Evolutionary conservation across 2,113 vertebrate genomes (phyloP), one percentile per base, ranked within the genome.

Genomic region (Tachuris rubrigastra): DNA sequence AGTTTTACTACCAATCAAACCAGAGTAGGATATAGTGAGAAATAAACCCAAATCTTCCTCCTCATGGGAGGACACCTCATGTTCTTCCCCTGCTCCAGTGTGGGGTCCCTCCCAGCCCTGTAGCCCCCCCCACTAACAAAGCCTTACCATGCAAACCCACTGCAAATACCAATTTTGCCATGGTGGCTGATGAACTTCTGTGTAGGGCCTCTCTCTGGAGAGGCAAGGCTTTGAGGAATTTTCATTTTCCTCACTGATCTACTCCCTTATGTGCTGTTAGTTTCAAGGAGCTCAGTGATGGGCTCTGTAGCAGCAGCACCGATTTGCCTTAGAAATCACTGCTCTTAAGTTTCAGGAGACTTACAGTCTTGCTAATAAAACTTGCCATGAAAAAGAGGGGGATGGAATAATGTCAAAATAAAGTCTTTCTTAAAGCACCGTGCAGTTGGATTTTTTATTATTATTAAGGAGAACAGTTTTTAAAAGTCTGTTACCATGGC

Each of bases 401-500:
- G 92, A 93, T 97, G 94, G 94, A 95, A 93, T 90, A 90, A 86
- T 95, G 96, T 95, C 94, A 96, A 95, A 96, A 95, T 95, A 84
- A 96, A 97, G 49, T 95, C 94, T 95, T 93, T 91, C 92, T 93
- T 84, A 84, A 90, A 95, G 76, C 65, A 68, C 80, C 0, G 4
- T 93, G 91, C 63, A 65, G 69, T 88, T 88, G 59, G 25, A 11
- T 1, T 73, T 86, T 74, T 93, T 87, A 42, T 96, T 85, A 59
- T 92, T 97, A 93, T 97, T 96, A 96, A 95, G 60, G 33, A 94
- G 96, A 95, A 89, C 89, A 95, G 89, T 95, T 95, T 95, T 96
- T 49, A 92, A 95, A 95, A 97, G 96, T 97, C 96, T 97, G 96
- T 97, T 96, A 74, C 96, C 93, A 97, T 97, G 93, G 95, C 76